phyloP scores from a whole-genome alignment of 2,113 vertebrate genomes.

The Pomatostomus ruficeps region DNA sequence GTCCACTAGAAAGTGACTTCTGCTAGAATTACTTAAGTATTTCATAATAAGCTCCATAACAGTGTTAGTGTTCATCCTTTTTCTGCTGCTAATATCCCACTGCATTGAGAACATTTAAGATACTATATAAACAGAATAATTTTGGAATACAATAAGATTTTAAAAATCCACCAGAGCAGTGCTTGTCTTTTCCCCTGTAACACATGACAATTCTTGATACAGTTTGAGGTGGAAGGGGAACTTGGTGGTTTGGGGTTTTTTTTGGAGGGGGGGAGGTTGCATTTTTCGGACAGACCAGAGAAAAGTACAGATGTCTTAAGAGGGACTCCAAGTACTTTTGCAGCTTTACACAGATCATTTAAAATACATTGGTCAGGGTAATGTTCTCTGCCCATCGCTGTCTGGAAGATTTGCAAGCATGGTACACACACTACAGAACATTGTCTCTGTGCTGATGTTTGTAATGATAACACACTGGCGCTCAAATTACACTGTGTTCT shows the following conservation, averaged over 20 bases:
- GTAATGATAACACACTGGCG: conserved; percentile 12
- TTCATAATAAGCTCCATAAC: not conserved
- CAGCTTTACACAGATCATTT: not conserved
- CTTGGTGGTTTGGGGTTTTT: not conserved
- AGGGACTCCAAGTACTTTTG: not conserved
- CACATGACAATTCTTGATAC: not conserved
- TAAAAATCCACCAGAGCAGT: not conserved
- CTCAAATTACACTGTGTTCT: conserved; percentile 42
- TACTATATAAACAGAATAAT: not conserved
- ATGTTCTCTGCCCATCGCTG: not conserved
- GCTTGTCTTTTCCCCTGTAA: not conserved
- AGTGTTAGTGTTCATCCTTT: not conserved
- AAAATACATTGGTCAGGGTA: not conserved
- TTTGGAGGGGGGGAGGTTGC: fast-evolving
- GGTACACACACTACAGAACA: not conserved
- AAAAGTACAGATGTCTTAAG: not conserved
- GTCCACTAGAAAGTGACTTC: not conserved
- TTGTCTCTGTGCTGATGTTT: conserved; percentile 36
- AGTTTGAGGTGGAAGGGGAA: not conserved
- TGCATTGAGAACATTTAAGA: not conserved
- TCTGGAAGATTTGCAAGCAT: not conserved
- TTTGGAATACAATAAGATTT: not conserved
- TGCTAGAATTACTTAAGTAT: not conserved
- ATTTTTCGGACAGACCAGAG: not conserved
- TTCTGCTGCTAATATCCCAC: not conserved